Base-by-base conservation (phyloP, 2,113 vertebrate species). In the Panurus biarmicus region DNA sequence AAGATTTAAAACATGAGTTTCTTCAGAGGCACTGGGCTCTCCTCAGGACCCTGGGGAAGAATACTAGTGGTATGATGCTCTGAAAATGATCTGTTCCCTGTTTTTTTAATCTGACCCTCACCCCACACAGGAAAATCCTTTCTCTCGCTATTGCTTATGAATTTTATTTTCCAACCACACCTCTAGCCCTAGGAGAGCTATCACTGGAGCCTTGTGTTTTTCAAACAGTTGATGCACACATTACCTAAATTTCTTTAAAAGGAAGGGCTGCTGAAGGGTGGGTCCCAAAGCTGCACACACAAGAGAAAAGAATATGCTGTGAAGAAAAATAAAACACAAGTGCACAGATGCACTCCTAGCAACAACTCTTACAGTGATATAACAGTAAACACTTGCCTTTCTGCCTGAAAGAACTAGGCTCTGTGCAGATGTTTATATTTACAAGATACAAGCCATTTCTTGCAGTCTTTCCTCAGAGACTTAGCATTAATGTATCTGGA, bases 111-210 rank as follows among this genome's bases (percentile, higher is more conserved):
- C 33, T 73, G 50, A 62, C 20, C 61, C 28, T 8, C 40, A 77
- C 19, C 44, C 69, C 38, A 53, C 4, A 3, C 4, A 76, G 20
- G 58, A 86, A 83, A 60, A 87, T 21, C 22, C 20, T 85, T 62
- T 94, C 47, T 81, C 26, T 56, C 42, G 56, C 36, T 4, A 0
- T 36, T 85, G 74, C 48, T 89, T 90, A 85, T 29, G 71, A 93
- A 84, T 94, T 82, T 92, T 96, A 72, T 94, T 95, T 96, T 93
- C 56, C 75, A 96, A 82, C 92, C 93, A 86, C 92, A 95, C 95
- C 77, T 96, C 75, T 79, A 50, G 72, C 72, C 92, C 74, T 87
- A 62, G 33, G 78, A 95, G 93, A 93, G 36, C 64, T 65, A 48
- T 92, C 82, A 73, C 33, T 82, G 28, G 60, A 93, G 65, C 57